These are phyloP conservation scores for Enteromius treurensis DNA, from an alignment of 2,797 vertebrate genomes.

Conservation along the genomic window DNA sequence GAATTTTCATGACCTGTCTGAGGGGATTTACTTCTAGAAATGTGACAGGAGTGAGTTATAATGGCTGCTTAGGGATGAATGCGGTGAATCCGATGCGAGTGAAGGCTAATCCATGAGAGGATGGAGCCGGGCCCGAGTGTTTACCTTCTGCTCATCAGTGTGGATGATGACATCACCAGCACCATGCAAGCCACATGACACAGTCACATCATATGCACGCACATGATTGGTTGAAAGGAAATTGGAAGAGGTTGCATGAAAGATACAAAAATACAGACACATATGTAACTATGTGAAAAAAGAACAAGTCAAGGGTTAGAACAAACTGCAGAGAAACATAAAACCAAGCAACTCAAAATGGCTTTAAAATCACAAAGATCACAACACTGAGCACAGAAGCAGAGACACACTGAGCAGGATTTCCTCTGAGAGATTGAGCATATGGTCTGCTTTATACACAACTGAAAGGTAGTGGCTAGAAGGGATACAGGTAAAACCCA, in stretches of 20 bases:
- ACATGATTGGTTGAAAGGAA: constrained; percentile 94
- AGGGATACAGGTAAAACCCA: background rate
- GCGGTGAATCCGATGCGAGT: constrained; percentile 32
- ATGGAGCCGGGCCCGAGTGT: constrained; percentile 49
- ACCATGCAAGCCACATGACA: constrained; percentile 97
- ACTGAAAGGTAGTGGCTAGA: background rate
- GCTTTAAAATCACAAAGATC: constrained; percentile 58
- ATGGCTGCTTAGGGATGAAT: constrained; percentile 31
- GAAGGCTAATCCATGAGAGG: constrained; percentile 48
- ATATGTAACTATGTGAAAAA: constrained; percentile 77
- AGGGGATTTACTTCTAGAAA: constrained; percentile 26
- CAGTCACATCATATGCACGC: constrained; percentile 92
- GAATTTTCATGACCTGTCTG: constrained; percentile 47
- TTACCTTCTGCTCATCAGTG: constrained; percentile 95
- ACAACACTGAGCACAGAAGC: constrained; percentile 56
- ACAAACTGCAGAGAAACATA: constrained; percentile 73
- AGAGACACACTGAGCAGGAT: constrained; percentile 52
- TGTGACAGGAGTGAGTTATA: constrained; percentile 23
- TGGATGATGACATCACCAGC: constrained; percentile 90
- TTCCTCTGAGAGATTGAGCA: constrained; percentile 58
- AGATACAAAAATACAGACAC: constrained; percentile 80
- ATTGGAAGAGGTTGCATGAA: constrained; percentile 89
- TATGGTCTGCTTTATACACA: constrained; percentile 9
- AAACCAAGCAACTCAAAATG: constrained; percentile 51
- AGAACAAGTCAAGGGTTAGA: constrained; percentile 81